phyloP scores from a whole-genome alignment of 2,888 invertebrate genomes.

The Drosophila acutilabella region DNA sequence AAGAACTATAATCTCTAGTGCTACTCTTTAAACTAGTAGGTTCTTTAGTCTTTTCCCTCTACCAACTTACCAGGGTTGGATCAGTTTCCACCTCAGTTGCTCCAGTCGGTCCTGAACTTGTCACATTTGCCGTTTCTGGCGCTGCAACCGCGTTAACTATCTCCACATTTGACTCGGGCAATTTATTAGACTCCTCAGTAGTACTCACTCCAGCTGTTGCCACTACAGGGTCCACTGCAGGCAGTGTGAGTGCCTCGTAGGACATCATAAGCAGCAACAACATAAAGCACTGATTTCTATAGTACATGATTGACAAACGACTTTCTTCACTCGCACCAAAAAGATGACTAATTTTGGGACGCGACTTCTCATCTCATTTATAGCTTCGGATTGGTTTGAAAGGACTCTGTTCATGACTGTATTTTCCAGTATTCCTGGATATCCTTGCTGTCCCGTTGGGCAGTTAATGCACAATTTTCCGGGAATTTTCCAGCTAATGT shows the following conservation, averaged over 20 bases:
- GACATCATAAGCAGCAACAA: conserved; percentile 37
- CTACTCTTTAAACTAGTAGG: too few relatives aligned
- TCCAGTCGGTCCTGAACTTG: conserved; percentile 18
- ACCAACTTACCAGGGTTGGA: conserved; percentile 44
- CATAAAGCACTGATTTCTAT: conserved; percentile 27
- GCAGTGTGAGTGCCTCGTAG: conserved; percentile 35
- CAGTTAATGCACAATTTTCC: conserved; percentile 53
- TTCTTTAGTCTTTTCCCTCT: too few relatives aligned
- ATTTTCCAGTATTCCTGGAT: not conserved
- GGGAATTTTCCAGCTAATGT: conserved; percentile 43
- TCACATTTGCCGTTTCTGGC: conserved; percentile 27
- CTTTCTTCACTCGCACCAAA: conserved; percentile 20
- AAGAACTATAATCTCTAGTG: too few relatives aligned
- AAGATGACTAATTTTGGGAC: conserved; percentile 2
- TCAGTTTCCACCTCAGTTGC: conserved; percentile 32
- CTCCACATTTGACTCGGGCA: conserved; percentile 46
- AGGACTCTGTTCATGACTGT: not conserved
- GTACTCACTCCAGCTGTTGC: conserved; percentile 44
- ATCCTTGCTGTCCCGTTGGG: conserved; percentile 27
- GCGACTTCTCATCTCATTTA: conserved; percentile 27
- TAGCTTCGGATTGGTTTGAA: conserved; percentile 17
- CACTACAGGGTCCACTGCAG: conserved; percentile 56
- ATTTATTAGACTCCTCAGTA: conserved; percentile 62
- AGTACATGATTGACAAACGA: conserved; percentile 36
- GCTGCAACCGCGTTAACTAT: not conserved